Percentiles rank a stretch among this genome's conserved stretches.
phyloP scores from a whole-genome alignment of 1,140 invertebrate species.

The Lucilia cuprina region DNA sequence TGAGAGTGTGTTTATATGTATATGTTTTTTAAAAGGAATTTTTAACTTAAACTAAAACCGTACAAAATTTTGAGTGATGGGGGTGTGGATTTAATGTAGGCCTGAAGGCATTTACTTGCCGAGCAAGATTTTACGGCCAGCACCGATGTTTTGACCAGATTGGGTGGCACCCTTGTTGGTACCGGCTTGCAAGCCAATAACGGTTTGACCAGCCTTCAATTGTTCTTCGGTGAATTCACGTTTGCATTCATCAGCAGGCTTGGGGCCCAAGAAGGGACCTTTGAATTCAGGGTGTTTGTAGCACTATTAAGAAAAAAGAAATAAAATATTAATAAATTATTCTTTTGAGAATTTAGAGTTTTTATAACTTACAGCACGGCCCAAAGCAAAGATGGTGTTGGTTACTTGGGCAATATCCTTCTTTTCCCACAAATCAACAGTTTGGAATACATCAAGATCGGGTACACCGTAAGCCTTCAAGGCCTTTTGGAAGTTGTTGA shows the following conservation, averaged over 20 bases:
- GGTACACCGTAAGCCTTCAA: constrained; percentile 88
- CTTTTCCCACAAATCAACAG: constrained; percentile 92
- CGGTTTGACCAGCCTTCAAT: constrained; percentile 84
- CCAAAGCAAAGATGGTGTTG: constrained; percentile 91
- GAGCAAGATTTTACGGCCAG: constrained; percentile 85
- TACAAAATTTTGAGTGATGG: background rate
- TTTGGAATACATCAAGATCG: constrained; percentile 95
- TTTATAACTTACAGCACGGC: constrained; percentile 80
- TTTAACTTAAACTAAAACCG: constrained; percentile 17
- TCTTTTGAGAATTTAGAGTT: background rate
- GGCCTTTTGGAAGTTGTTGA: constrained; percentile 91
- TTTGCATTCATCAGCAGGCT: constrained; percentile 89
- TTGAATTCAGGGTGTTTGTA: constrained; percentile 90
- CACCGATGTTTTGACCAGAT: constrained; percentile 91
- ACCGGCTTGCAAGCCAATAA: constrained; percentile 96
- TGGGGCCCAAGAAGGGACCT: constrained; percentile 88
- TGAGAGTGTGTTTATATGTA: background rate
- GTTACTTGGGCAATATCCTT: constrained; percentile 94
- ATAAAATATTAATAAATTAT: background rate
- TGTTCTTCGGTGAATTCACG: constrained; percentile 92
- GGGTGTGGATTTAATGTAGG: background rate
- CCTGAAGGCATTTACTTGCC: constrained; percentile 73
- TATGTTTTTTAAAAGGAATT: background rate
- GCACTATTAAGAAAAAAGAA: constrained; percentile 66
- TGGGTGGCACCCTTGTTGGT: constrained; percentile 94